phyloP scores from a whole-genome alignment of 2,113 vertebrate species.

The Helogale parvula region DNA sequence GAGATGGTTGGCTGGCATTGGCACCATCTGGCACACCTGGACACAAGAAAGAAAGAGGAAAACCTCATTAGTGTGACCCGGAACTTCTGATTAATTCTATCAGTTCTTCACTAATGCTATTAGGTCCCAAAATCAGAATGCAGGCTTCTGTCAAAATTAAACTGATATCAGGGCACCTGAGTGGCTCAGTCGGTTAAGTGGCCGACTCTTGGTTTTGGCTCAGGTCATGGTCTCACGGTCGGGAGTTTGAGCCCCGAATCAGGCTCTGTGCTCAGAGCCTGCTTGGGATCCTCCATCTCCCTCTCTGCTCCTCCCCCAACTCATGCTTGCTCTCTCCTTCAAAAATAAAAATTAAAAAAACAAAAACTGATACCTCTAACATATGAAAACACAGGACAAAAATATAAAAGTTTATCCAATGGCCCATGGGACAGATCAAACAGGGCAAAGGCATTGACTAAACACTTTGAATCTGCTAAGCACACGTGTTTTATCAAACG shows the following conservation, averaged over 20 bases:
- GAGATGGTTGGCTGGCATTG: conserved; percentile 96
- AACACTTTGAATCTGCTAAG: background rate
- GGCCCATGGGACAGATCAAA: background rate
- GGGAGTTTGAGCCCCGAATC: no score
- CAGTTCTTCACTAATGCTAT: background rate
- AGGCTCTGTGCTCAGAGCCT: no score
- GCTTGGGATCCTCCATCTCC: no score
- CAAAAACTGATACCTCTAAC: conserved; percentile 46
- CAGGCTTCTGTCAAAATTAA: conserved; percentile 51
- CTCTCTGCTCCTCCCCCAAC: no score
- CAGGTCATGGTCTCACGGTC: no score
- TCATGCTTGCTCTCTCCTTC: no score
- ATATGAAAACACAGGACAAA: background rate
- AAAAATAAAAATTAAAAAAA: background rate
- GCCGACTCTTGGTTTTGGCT: no score
- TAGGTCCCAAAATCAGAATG: conserved; percentile 2
- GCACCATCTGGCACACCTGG: conserved; percentile 94
- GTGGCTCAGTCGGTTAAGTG: no score
- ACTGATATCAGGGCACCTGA: background rate
- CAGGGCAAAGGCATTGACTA: conserved; percentile 16
- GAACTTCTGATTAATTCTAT: background rate
- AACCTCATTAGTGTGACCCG: background rate
- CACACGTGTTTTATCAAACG: background rate
- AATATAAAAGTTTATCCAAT: conserved; percentile 24
- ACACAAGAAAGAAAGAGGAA: background rate